Base-by-base conservation (phyloP, 2,888 invertebrate genomes). In the Blera fallax region DNA sequence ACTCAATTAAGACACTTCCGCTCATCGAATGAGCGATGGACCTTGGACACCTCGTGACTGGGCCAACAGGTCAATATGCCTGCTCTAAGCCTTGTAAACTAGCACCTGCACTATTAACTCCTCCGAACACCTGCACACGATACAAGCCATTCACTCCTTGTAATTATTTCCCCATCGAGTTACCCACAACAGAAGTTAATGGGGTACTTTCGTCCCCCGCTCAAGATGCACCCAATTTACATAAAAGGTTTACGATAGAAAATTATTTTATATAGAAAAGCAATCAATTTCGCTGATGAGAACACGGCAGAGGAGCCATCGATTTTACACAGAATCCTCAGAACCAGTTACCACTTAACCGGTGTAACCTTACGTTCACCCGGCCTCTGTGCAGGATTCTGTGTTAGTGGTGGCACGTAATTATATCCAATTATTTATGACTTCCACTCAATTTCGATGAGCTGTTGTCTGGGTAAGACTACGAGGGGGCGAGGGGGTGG, bases 401-500 rank as follows among this genome's bases (percentile, higher is more conserved):
- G 18, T 70, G 34, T 43, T 62, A 34, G 32, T 54, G 45, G 48
- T 14, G 48, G 76, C 76, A 69, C 29, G 54, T 64, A 70, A 76
- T 81, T 76, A 81, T 81, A 74, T 81, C 62, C 81, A 81, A 81
- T 81, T 81, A 81, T 81, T 74, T 81, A 74, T 74, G 54, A 74
- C 74, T 74, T 45, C 37, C 37, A 74, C 48, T 69, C 64, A 56
- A 76, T 74, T 67, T 62, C 45, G 62, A 56, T 45, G 48, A 34
- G 34, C 64, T 29, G 50, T 65, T 58, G 48, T 67, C 29, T 50
- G 43, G 52, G 34, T 34, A 24, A 48, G 43, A 52, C 52, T 43
- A 32, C n/a, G n/a, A n/a, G n/a, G n/a, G n/a, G n/a, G n/a, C n/a
- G n/a, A n/a, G n/a, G n/a, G n/a, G n/a, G n/a, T 10, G 7, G n/a